Conservation (phyloP, 2,797 vertebrate species). For the Crax fasciolata region DNA sequence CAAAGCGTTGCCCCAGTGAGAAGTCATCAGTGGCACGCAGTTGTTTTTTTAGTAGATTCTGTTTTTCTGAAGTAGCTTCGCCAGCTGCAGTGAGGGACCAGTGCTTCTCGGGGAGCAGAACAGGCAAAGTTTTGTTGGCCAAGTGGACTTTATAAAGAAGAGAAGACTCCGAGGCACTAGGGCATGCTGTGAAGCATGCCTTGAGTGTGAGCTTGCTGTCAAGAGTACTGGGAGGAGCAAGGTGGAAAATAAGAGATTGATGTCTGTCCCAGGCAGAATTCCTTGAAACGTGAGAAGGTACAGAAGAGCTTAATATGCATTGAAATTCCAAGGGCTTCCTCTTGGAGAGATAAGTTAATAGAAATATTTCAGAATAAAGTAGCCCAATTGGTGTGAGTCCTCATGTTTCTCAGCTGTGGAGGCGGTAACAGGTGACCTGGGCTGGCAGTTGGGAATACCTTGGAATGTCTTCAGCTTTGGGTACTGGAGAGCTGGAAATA, state of each 20-base stretch:
- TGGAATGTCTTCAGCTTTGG: neutral
- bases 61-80: neutral
- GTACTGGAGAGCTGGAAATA: neutral
- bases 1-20: neutral
- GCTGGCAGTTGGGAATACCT: neutral
- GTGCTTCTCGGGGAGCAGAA: neutral
- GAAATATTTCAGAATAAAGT: neutral
- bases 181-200: neutral
- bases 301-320: neutral
- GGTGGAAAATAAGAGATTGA: neutral
- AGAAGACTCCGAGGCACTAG: neutral
- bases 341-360: neutral
- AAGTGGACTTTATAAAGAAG: neutral
- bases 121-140: rapidly evolving
- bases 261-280: neutral
- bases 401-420: neutral
- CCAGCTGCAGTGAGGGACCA: neutral
- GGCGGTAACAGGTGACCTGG: neutral
- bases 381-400: rapidly evolving
- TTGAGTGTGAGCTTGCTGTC: neutral
- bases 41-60: neutral
- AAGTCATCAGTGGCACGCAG: rapidly evolving
- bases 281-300: neutral
- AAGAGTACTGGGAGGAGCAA: neutral
- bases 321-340: slow-evolving; percentile 1